Base-by-base conservation (phyloP, 1,140 invertebrate genomes). In the Orchestia grillus region DNA sequence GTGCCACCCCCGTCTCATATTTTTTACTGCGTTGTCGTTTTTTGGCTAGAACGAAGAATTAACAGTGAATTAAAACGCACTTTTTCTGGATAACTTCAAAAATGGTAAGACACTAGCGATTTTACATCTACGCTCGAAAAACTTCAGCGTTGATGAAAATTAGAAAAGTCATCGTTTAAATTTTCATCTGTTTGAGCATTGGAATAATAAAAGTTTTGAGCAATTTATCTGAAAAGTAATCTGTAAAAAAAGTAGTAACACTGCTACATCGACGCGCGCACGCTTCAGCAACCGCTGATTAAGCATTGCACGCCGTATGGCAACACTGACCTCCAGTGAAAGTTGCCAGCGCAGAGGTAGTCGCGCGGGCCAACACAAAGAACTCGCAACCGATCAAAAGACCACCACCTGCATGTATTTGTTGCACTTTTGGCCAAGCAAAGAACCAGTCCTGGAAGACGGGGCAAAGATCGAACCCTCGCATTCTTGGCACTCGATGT, bases 251-350 rank as follows among this genome's bases (percentile, higher is more conserved):
- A 23, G 36, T 77, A 90, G 23, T 42, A 42, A 11, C 88, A 42
- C 88, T 42, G 88, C 88, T 42, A 44, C 88, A 42, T 44, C 41
- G 88, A 42, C 43, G 43, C 88, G 36, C n/a, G 15, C 41, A 90
- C 28, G n/a, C 88, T 42, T 41, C 88, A 90, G 88, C 92, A 94
- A 47, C 92, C 92, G 92, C 43, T 47, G 92, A 94, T 94, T 94
- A 94, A 94, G 44, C 92, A 94, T 44, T 94, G 92, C 92, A 94
- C 92, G 43, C 44, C 92, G 92, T 94, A 94, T 94, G 92, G 92
- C 92, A 94, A 94, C 92, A 94, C 92, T 36, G 92, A n/a, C 92
- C 44, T 40, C 92, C 44, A 94, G 92, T 94, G 92, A 94, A 94
- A 94, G 92, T 94, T 94, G 44, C 43, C 41, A 44, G 44, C 88